phyloP scores from a whole-genome alignment of 2,888 invertebrate species.

The Pristionchus entomophagus region DNA sequence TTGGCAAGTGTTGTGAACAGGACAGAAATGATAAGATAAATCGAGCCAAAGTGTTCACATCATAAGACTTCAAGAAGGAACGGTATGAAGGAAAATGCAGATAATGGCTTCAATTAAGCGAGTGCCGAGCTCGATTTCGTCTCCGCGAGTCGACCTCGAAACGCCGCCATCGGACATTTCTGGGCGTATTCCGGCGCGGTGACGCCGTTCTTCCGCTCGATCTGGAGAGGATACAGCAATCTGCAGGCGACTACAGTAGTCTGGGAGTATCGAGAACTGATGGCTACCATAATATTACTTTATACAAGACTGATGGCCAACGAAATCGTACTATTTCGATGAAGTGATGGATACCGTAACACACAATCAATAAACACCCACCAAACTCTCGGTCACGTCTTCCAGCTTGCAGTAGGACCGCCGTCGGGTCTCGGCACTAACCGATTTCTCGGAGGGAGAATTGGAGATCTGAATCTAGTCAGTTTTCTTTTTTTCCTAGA shows the following conservation, averaged over 20 bases:
- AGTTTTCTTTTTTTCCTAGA: too few relatives aligned
- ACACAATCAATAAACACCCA: not conserved
- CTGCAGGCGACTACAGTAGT: not conserved
- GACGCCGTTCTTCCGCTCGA: slow-evolving; percentile 35
- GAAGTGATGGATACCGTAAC: not conserved
- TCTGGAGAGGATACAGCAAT: not conserved
- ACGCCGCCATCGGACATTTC: slow-evolving; percentile 17
- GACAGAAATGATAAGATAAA: too few relatives aligned
- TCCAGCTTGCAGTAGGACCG: slow-evolving; percentile 13
- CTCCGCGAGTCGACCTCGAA: not conserved
- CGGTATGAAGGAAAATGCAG: too few relatives aligned
- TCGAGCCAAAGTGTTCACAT: too few relatives aligned
- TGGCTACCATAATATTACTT: not conserved
- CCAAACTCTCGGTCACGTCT: slow-evolving; percentile 15
- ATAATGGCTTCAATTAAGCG: not conserved
- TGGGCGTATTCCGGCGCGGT: not conserved
- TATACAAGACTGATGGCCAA: not conserved
- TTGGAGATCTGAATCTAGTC: not conserved
- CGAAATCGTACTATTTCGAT: too few relatives aligned
- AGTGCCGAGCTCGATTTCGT: slow-evolving; percentile 24
- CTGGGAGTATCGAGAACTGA: not conserved
- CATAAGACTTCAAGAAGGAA: too few relatives aligned
- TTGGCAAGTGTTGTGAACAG: too few relatives aligned
- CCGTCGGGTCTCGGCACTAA: not conserved
- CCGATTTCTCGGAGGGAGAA: not conserved